Conservation (phyloP, 2,797 vertebrate genomes). For the Amazona ochrocephala region DNA sequence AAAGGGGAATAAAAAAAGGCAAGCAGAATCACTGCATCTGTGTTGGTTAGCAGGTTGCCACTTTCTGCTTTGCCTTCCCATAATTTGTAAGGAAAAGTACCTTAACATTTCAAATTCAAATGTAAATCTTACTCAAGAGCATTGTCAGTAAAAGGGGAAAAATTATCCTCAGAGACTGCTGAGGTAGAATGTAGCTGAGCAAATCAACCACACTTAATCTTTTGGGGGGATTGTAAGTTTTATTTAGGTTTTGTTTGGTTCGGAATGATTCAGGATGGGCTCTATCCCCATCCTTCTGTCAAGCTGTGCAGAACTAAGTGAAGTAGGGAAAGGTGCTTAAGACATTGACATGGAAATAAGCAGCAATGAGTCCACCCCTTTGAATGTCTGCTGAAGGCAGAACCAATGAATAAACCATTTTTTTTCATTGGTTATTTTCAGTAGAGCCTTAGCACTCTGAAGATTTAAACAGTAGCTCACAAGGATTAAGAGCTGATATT, state of each 20-base stretch:
- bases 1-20: background rate
- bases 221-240: background rate
- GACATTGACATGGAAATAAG: conserved; percentile 10
- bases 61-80: background rate
- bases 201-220: conserved; percentile 17
- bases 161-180: background rate
- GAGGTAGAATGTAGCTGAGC: background rate
- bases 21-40: background rate
- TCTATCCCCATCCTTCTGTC: background rate
- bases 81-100: background rate
- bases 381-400: background rate
- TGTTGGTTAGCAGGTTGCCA: background rate
- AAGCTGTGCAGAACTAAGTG: background rate
- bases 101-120: conserved; percentile 16
- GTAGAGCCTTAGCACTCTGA: background rate
- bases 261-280: background rate
- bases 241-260: conserved; percentile 18
- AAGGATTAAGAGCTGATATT: background rate
- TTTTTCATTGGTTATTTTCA: background rate
- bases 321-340: background rate
- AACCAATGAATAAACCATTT: background rate
- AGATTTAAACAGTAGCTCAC: background rate
- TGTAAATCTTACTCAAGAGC: conserved; percentile 19
- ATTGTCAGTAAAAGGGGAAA: background rate
- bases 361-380: background rate